Evolutionary conservation across 1,140 invertebrate species (phyloP).

Genomic region (Neodiprion pinetum): DNA sequence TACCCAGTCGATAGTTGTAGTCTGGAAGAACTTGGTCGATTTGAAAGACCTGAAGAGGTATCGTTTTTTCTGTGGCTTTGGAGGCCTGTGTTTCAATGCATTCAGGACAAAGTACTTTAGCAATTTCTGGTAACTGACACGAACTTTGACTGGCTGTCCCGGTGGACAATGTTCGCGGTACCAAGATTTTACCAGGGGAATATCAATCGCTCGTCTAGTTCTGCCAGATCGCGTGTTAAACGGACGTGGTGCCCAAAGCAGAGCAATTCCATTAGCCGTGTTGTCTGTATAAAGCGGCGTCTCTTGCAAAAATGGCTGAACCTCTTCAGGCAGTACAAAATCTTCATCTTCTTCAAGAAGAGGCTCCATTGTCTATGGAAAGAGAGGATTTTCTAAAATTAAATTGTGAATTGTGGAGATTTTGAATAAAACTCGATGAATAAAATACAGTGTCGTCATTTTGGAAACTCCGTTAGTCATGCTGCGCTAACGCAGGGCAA

Average conservation of each 20-base stretch:
- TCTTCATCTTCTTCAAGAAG: conserved; percentile 95
- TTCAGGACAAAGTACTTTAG: conserved; percentile 99
- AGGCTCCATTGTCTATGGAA: conserved; percentile 75
- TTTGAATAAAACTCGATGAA: background rate
- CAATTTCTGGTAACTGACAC: conserved; percentile 98
- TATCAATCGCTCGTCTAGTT: conserved; percentile 90
- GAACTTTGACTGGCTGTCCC: conserved; percentile 98
- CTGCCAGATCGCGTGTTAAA: conserved; percentile 95
- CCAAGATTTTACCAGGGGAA: conserved; percentile 98
- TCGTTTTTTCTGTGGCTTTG: conserved; percentile 98
- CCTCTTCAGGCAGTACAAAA: conserved; percentile 88
- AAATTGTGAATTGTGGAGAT: conserved; percentile 9
- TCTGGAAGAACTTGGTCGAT: conserved; percentile 99
- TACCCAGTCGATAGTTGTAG: conserved; percentile 99
- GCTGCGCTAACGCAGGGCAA: conserved; percentile 19
- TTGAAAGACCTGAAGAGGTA: conserved; percentile 99
- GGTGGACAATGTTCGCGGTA: conserved; percentile 98
- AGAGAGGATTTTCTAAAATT: conserved; percentile 22
- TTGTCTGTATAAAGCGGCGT: conserved; percentile 97
- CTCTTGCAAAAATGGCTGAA: conserved; percentile 93
- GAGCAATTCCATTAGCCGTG: conserved; percentile 97
- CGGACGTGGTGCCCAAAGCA: conserved; percentile 98
- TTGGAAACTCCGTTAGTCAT: conserved; percentile 25
- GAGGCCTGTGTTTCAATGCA: conserved; percentile 94
- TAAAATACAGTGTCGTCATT: conserved; percentile 20